These are phyloP conservation scores for Danio jaintianensis DNA, from an alignment of 2,797 vertebrate species.

Conservation along the genomic window DNA sequence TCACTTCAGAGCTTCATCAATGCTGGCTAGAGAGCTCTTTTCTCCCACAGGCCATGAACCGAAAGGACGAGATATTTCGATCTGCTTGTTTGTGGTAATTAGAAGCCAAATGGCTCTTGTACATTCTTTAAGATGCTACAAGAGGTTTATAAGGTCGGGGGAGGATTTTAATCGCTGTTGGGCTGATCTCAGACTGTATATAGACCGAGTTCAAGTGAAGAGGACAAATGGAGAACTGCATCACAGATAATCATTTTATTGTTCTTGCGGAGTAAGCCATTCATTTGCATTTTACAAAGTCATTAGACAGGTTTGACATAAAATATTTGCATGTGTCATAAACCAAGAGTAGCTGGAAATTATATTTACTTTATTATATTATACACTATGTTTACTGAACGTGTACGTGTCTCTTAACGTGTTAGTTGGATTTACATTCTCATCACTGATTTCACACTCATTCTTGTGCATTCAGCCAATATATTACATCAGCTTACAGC, in stretches of 20 bases:
- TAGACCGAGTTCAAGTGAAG: neutral
- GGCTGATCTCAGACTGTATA: neutral
- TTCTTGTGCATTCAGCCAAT: no score
- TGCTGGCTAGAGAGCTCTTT: neutral
- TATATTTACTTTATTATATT: no score
- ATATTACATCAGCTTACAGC: no score
- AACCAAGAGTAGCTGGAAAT: neutral
- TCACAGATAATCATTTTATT: neutral
- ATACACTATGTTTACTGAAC: no score
- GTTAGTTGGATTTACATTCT: no score
- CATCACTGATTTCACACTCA: no score
- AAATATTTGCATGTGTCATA: neutral
- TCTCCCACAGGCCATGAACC: neutral
- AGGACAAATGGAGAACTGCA: neutral
- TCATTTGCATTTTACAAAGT: neutral
- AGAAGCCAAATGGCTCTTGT: conserved; percentile 31
- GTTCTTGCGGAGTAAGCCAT: neutral
- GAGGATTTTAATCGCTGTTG: conserved; percentile 9
- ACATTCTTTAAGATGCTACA: conserved; percentile 39
- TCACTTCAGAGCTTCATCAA: conserved; percentile 14
- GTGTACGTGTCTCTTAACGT: no score
- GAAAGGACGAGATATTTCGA: neutral
- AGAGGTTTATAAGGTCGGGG: conserved; percentile 9
- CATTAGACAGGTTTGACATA: neutral
- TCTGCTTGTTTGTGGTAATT: conserved; percentile 36